Conservation (phyloP, 2,113 vertebrate genomes). For the Pseudopipra pipra region DNA sequence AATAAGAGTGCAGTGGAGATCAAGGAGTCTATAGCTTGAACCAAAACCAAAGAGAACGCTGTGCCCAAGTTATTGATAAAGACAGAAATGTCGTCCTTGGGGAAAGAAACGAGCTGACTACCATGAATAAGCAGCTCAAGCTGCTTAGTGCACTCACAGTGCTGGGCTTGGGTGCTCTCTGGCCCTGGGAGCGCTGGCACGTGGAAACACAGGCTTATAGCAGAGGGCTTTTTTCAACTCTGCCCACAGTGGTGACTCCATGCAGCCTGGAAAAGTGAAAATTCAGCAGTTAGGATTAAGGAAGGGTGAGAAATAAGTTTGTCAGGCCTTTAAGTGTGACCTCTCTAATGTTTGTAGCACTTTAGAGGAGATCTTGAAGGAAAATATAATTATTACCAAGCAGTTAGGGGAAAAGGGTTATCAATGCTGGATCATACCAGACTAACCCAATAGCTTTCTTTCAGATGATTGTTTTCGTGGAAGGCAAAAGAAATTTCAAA, state of each 20-base stretch:
- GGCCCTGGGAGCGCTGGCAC: not conserved
- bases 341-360: not conserved
- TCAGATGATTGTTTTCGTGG: not conserved
- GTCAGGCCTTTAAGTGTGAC: not conserved
- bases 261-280: not conserved
- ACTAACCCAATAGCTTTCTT: not conserved
- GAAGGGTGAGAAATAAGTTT: not conserved
- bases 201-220: not conserved
- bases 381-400: not conserved
- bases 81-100: not conserved
- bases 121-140: conserved; percentile 2
- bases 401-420: not conserved
- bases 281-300: not conserved
- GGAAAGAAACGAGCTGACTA: not conserved
- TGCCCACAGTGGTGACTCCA: not conserved
- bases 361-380: not conserved
- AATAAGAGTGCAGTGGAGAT: not conserved
- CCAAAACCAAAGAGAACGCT: not conserved
- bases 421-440: not conserved
- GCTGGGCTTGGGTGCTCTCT: not conserved
- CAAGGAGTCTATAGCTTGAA: not conserved
- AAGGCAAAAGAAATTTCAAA: not conserved
- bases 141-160: not conserved
- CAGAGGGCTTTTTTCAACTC: not conserved
- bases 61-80: not conserved